Evolutionary conservation across 2,113 vertebrate genomes (phyloP), one percentile per base, ranked within the genome.

Genomic region (Otis tarda): DNA sequence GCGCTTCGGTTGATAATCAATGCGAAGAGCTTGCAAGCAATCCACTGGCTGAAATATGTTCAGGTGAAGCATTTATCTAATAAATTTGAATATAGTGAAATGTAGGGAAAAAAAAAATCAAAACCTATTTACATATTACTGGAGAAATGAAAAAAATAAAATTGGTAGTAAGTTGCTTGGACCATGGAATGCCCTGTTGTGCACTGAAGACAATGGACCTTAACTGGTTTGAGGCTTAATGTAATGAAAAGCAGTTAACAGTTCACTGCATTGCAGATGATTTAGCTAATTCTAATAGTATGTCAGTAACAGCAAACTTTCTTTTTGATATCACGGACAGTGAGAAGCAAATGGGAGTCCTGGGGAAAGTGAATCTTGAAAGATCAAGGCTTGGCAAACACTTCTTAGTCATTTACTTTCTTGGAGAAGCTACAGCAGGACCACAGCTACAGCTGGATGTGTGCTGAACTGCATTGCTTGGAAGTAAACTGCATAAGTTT

Each of bases 1-100:
- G 18, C 2, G 3, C 43, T 78, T 59, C 0, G 2, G 57, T 47
- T 61, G 5, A 0, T 57, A 47, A 50, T 57, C 90, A 21, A 0
- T 37, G 41, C 17, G 31, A 27, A 59, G 50, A 37, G 33, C 55
- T 94, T 73, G 37, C 31, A 69, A 76, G 55, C 12, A 47, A 6
- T 25, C 41, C 22, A 9, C 70, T 65, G 47, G 19, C 64, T 83
- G 77, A 80, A 76, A 74, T 27, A 10, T 1, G 3, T n/a, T 45
- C 9, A 3, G 16, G 4, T 52, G 20, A 73, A 56, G 23, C 21
- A 37, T 75, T 90, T 55, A 6, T 37, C 43, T 15, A 14, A 83
- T n/a, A 77, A 55, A 57, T 55, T 8, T 41, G 22, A 61, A 45
- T 37, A 12, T 14, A 57, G 52, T 14, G 30, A 73, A 49, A 73